Conservation (phyloP, 2,113 vertebrate genomes). For the Halichoeres trimaculatus region DNA sequence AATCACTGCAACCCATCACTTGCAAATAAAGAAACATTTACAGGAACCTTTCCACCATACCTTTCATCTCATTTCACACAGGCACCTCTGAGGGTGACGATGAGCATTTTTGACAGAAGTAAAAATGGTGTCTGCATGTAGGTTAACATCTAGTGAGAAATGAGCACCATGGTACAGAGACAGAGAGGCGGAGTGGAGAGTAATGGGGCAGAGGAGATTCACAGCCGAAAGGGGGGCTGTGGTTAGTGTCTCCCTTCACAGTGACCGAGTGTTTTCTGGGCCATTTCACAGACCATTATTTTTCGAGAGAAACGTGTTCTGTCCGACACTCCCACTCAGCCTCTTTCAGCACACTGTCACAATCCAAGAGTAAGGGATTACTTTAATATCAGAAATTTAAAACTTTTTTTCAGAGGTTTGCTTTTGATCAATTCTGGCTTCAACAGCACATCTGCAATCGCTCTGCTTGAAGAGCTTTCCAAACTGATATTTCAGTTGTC, state of each 20-base stretch:
- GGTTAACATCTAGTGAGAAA: constrained; percentile 20
- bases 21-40: constrained; percentile 20
- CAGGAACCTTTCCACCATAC: constrained; percentile 2
- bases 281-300: constrained; percentile 44
- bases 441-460: constrained; percentile 1
- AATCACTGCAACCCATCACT: constrained; percentile 32
- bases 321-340: background rate
- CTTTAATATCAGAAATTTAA: background rate
- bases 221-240: background rate
- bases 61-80: constrained; percentile 33
- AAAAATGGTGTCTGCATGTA: constrained; percentile 15
- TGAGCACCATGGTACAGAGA: background rate
- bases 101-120: constrained; percentile 23
- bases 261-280: constrained; percentile 10
- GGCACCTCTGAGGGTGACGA: constrained; percentile 3
- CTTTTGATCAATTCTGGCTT: background rate
- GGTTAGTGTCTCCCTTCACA: constrained; percentile 12
- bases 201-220: background rate
- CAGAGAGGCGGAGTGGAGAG: constrained; percentile 6
- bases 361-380: background rate
- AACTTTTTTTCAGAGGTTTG: background rate
- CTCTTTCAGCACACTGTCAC: constrained; percentile 5
- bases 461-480: constrained; percentile 16
- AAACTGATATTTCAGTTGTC: background rate
- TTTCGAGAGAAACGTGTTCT: constrained; percentile 18